Evolutionary conservation across 35 echinoderm and acorn worm species (phyloP), one percentile per base, ranked within the genome.

Genomic region (Hemicentrotus pulcherrimus): DNA sequence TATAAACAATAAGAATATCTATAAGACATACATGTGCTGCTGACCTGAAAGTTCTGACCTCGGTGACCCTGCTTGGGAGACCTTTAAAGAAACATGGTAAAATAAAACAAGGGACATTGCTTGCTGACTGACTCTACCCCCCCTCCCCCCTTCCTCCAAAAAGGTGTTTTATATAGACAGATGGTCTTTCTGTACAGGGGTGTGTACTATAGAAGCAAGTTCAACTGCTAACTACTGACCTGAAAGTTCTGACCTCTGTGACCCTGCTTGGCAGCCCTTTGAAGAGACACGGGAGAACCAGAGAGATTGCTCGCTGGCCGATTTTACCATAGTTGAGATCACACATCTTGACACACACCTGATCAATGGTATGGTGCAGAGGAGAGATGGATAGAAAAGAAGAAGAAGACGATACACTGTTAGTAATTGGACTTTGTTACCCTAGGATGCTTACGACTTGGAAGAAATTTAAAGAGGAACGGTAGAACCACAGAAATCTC

Each of bases 301-400:
- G 13, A 2, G 91, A 46, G 15, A 99, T 94, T 45, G 98, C 98
- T 71, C 95, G 86, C 28, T 92, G 91, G 2, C 98, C 98, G 33
- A 98, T 86, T 65, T 95, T 97, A 61, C 98, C 98, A 71, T 97
- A 96, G 15, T 70, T 71, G 4, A 99, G 32, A 86, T 99, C 98
- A 97, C 98, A 99, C 86, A 99, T 96, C 95, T 98, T 99, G 47
- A 99, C 94, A 31, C 96, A 94, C 30, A 97, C 98, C 98, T 99
- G 46, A 8, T 78, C 0, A 28, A 78, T 78, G 52, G 16, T 59
- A 59, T 59, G 52, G 9, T 59, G 16, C 1, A 16, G 52, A 10
- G 52, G 5, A 59, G 52, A 59, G 52, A 59, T 9, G 16, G 16
- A 9, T 9, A 59, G 16, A 59, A 59, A 59, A 59, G 50, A 55